A percentile compares a stretch with the other conserved stretches of the same genome.
Evolutionary conservation across 2,113 vertebrate genomes (phyloP).

Genomic region (Phoenicopterus ruber): DNA sequence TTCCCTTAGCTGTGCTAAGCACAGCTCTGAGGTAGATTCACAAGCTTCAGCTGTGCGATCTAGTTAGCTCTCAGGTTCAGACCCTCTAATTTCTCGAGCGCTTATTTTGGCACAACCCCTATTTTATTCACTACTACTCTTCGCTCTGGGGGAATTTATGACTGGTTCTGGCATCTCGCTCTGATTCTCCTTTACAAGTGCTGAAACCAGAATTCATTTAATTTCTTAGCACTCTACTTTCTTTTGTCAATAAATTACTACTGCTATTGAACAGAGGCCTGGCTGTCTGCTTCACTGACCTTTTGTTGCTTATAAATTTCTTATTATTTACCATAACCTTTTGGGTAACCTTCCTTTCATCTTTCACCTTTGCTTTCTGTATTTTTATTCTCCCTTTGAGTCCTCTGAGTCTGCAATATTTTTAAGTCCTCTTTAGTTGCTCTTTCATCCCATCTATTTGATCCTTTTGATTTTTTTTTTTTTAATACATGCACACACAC

Average conservation of each 20-base stretch:
- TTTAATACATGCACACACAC: neutral
- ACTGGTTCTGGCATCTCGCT: neutral
- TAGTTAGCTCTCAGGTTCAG: neutral
- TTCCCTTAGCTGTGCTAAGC: neutral
- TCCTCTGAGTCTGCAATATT: neutral
- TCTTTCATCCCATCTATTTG: neutral
- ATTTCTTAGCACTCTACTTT: neutral
- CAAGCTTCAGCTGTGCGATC: neutral
- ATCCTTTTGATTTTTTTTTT: neutral
- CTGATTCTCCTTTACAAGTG: neutral
- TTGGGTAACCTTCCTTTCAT: neutral
- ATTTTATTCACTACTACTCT: neutral
- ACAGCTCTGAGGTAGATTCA: neutral
- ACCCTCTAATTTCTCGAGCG: neutral
- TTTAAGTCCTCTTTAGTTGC: neutral
- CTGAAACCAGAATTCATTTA: neutral
- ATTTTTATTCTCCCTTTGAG: neutral
- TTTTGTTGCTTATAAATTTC: neutral
- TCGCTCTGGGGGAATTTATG: neutral
- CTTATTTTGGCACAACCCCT: neutral
- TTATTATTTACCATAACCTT: neutral
- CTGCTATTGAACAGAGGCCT: neutral
- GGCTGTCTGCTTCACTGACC: neutral
- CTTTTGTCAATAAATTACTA: constrained; percentile 13
- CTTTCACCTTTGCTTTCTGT: neutral